Conservation (phyloP, 2,888 invertebrate genomes). For the Nyleta sp. region DNA sequence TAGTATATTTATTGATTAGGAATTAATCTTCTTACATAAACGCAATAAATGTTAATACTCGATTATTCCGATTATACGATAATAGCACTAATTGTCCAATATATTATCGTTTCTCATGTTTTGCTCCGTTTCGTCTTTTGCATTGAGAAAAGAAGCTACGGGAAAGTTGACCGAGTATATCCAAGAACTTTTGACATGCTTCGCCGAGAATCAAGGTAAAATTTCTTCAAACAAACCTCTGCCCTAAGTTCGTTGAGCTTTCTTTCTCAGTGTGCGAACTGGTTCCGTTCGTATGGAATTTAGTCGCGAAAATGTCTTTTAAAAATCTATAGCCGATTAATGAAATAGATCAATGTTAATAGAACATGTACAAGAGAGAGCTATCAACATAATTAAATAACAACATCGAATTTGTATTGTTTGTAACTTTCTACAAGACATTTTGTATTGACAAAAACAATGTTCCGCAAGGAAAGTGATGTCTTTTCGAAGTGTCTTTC, state of each 20-base stretch:
- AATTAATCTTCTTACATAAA: neutral
- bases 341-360: neutral
- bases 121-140: no score
- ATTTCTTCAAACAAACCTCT: no score
- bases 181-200: no score
- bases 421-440: slow-evolving; percentile 30
- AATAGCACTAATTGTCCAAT: neutral
- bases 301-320: slow-evolving; percentile 17
- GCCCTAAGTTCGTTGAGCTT: no score
- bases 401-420: slow-evolving; percentile 30
- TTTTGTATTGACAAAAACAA: slow-evolving; percentile 19
- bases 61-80: neutral
- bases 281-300: neutral
- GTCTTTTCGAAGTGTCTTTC: slow-evolving; percentile 13
- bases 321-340: slow-evolving; percentile 6
- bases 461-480: neutral
- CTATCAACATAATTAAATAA: slow-evolving; percentile 18
- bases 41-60: slow-evolving; percentile 9
- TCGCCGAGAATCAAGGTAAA: no score
- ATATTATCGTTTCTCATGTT: neutral
- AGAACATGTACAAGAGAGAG: neutral
- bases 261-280: no score
- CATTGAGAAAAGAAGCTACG: no score
- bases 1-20: neutral
- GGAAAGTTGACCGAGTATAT: no score